A percentile compares a stretch with the other conserved stretches of the same genome.
phyloP scores from a whole-genome alignment of 2,888 invertebrate species.

The Acleris laterana region DNA sequence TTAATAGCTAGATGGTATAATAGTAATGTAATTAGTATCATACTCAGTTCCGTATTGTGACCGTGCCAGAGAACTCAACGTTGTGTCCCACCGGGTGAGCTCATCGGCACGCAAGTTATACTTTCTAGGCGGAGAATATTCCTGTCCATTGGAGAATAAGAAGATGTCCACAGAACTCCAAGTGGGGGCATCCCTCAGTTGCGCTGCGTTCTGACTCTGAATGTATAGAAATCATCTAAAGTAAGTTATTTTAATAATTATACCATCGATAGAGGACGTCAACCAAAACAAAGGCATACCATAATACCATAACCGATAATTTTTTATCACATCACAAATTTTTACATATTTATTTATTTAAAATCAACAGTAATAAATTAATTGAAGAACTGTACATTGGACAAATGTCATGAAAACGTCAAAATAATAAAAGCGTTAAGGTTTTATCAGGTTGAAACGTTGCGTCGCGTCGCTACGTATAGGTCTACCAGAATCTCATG shows the following conservation, averaged over 20 bases:
- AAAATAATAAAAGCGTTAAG: too few species aligned
- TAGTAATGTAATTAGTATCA: slow-evolving; percentile 36
- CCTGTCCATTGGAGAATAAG: slow-evolving; percentile 70
- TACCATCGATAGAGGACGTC: neutral
- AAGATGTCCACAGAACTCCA: slow-evolving; percentile 65
- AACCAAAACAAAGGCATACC: neutral
- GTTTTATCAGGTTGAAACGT: too few species aligned
- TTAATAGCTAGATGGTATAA: too few species aligned
- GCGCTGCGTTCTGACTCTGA: slow-evolving; percentile 38
- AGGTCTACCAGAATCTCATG: too few species aligned
- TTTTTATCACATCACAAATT: neutral
- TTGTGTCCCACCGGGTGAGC: slow-evolving; percentile 59
- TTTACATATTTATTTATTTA: neutral
- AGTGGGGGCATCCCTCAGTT: neutral
- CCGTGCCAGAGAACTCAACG: slow-evolving; percentile 58
- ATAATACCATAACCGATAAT: neutral
- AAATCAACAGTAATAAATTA: too few species aligned
- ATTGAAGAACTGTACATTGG: too few species aligned
- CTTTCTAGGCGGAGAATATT: slow-evolving; percentile 69
- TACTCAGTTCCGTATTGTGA: slow-evolving; percentile 65
- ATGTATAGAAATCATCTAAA: neutral
- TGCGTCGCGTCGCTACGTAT: too few species aligned
- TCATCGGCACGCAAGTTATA: slow-evolving; percentile 61
- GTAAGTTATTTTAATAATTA: neutral
- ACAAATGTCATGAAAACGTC: too few species aligned